phyloP scores from a whole-genome alignment of 2,888 invertebrate genomes.

The Mimumesa dahlbomi region DNA sequence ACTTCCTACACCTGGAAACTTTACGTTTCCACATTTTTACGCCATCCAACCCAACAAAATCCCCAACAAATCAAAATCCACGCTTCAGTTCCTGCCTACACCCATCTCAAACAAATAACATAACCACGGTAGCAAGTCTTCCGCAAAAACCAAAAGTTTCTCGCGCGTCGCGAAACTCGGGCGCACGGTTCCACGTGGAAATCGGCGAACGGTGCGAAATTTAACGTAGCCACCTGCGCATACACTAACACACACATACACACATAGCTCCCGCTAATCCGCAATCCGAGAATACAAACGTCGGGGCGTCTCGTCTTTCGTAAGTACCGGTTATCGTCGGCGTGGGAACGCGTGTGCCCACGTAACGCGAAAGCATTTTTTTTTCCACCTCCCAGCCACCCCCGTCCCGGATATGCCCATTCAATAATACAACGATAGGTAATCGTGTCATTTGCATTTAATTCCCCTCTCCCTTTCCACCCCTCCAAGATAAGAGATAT shows the following conservation, averaged over 20 bases:
- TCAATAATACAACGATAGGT: constrained; percentile 17
- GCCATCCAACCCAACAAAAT: no score
- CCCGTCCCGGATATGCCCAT: constrained; percentile 21
- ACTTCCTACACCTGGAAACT: no score
- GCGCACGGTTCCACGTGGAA: constrained; percentile 13
- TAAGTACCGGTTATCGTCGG: constrained; percentile 44
- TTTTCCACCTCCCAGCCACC: background rate
- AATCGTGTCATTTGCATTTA: constrained; percentile 5
- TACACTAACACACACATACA: constrained; percentile 22
- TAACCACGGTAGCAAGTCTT: background rate
- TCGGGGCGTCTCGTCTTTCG: constrained; percentile 54
- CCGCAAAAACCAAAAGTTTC: constrained; percentile 9
- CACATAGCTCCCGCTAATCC: constrained; percentile 44
- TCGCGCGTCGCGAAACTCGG: constrained; percentile 13
- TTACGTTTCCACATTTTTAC: no score
- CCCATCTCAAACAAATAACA: no score
- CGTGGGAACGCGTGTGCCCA: constrained; percentile 52
- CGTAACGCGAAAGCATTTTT: constrained; percentile 21
- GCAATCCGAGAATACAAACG: constrained; percentile 41
- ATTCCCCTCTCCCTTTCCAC: no score
- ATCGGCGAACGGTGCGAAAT: constrained; percentile 16
- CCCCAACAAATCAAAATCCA: no score
- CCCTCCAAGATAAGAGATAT: no score
- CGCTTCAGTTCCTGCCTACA: no score
- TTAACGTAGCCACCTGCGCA: constrained; percentile 41